Evolutionary conservation across 2,888 invertebrate species (phyloP).

Genomic region (Argyresthia albistria): DNA sequence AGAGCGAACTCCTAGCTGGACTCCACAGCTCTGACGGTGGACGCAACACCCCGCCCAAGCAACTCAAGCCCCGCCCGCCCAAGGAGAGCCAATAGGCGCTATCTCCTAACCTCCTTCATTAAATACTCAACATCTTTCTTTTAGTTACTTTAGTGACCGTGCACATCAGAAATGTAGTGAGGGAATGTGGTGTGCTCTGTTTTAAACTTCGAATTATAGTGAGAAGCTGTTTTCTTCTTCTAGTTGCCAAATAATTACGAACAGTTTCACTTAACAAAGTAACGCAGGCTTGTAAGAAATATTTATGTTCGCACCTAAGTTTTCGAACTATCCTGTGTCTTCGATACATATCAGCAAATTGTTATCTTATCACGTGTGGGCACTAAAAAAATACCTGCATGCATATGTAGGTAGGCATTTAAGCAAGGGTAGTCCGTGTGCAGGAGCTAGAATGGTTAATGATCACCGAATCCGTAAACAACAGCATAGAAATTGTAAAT

Average conservation of each 20-base stretch:
- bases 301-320: conserved; percentile 53
- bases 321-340: conserved; percentile 21
- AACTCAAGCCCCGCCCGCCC: conserved; percentile 72
- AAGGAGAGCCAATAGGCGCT: conserved; percentile 57
- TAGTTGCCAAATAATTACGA: conserved; percentile 62
- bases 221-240: conserved; percentile 54
- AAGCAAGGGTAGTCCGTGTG: conserved; percentile 37
- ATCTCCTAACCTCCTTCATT: conserved; percentile 33
- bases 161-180: conserved; percentile 23
- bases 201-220: conserved; percentile 37
- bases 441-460: conserved; percentile 11
- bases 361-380: not conserved
- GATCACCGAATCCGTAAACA: conserved; percentile 1
- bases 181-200: conserved; percentile 39
- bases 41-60: conserved; percentile 47
- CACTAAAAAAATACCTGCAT: not conserved
- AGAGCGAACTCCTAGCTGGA: conserved; percentile 91
- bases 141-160: conserved; percentile 23
- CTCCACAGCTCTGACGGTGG: conserved; percentile 75
- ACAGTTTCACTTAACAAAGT: conserved; percentile 50
- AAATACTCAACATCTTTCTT: conserved; percentile 56
- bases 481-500: conserved; percentile 53
- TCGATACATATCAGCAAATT: not conserved
- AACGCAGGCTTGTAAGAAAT: conserved; percentile 49
- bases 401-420: conserved; percentile 42